phyloP scores from a whole-genome alignment of 2,113 vertebrate species.

The Ploceus nigricollis region DNA sequence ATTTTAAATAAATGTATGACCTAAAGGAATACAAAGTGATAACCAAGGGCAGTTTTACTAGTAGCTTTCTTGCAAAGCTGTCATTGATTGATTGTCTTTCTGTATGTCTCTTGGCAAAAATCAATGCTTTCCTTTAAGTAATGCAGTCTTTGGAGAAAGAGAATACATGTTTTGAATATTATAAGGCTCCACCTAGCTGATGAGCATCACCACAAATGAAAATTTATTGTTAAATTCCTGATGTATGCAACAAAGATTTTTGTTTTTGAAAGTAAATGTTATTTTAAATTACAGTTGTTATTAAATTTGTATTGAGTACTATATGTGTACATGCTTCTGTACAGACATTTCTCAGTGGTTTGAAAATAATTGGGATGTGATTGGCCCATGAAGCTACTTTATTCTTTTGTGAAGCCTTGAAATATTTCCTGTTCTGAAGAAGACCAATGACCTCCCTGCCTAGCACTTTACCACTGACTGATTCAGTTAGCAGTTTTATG shows the following conservation, averaged over 20 bases:
- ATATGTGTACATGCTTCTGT: neutral
- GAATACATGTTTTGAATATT: slow-evolving; percentile 34
- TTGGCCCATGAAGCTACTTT: neutral
- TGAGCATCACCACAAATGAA: neutral
- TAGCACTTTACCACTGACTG: neutral
- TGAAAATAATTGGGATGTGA: neutral
- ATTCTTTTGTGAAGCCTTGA: neutral
- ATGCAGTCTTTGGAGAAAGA: neutral
- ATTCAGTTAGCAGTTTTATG: neutral
- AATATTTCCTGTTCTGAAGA: neutral
- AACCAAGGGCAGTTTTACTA: neutral
- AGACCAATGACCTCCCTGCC: neutral
- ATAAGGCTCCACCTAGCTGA: neutral
- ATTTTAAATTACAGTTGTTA: neutral
- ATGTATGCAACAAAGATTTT: neutral
- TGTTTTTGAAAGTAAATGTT: neutral
- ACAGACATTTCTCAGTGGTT: neutral
- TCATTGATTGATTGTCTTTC: slow-evolving; percentile 51
- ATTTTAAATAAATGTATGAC: neutral
- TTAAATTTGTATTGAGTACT: neutral
- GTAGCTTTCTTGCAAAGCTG: slow-evolving; percentile 7
- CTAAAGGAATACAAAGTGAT: neutral
- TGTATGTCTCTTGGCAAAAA: slow-evolving; percentile 45
- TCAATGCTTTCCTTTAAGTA: slow-evolving; percentile 49
- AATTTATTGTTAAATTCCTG: neutral